These are phyloP conservation scores for Galerucella calmariensis DNA, from an alignment of 2,888 invertebrate genomes.

Conservation along the genomic window DNA sequence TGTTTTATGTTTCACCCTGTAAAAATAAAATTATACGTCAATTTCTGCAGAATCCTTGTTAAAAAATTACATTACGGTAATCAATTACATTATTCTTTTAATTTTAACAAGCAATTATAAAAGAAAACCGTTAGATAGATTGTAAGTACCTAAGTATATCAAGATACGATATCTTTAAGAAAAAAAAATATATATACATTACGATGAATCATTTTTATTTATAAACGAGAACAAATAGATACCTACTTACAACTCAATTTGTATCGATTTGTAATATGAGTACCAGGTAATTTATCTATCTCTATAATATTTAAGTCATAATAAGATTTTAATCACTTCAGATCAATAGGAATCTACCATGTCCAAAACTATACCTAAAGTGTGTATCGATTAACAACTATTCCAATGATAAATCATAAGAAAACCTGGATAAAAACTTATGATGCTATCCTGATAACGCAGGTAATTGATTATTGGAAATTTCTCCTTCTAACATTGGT, in stretches of 20 bases:
- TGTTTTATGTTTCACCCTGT: not conserved
- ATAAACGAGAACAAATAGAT: constrained; percentile 1
- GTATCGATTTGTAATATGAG: not conserved
- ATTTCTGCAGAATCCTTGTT: constrained; percentile 3
- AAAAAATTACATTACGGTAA: constrained; percentile 10
- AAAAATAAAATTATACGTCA: not conserved
- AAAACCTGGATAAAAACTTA: too few relatives aligned
- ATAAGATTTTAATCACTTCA: too few relatives aligned
- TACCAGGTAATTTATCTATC: not conserved
- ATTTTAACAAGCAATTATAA: not conserved
- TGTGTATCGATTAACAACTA: too few relatives aligned
- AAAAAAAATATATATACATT: constrained; percentile 1
- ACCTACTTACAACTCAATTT: constrained; percentile 3
- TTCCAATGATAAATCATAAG: too few relatives aligned
- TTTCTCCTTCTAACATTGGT: too few relatives aligned
- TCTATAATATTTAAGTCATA: too few relatives aligned
- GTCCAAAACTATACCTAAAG: too few relatives aligned
- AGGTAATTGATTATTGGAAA: too few relatives aligned
- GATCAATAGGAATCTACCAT: too few relatives aligned
- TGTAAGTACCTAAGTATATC: not conserved
- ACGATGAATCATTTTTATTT: constrained; percentile 12
- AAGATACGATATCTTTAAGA: not conserved
- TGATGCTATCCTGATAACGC: too few relatives aligned
- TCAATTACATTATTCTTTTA: not conserved
- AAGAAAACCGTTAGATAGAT: constrained; percentile 2